Percentiles rank a stretch among this genome's conserved stretches.
phyloP scores from a whole-genome alignment of 2,113 vertebrate genomes.

The Oncorhynchus clarkii region DNA sequence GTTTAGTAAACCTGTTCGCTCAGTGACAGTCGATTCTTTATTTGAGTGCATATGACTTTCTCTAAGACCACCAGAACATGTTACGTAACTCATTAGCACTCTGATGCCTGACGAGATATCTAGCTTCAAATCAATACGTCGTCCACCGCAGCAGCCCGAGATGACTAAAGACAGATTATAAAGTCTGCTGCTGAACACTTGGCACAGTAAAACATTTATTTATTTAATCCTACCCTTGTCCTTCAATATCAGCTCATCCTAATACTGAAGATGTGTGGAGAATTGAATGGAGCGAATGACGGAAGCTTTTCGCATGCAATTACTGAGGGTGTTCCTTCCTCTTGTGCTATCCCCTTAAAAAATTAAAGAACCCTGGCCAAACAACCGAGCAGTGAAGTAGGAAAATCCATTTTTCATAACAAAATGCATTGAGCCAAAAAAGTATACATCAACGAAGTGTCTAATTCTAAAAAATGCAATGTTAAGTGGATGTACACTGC shows the following conservation, averaged over 20 bases:
- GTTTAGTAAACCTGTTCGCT: background rate
- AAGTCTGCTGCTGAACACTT: slow-evolving; percentile 65
- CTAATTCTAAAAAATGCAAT: slow-evolving; percentile 27
- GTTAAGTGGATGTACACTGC: slow-evolving; percentile 34
- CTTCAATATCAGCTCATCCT: slow-evolving; percentile 46
- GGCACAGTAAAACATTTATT: slow-evolving; percentile 57
- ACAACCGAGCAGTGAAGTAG: slow-evolving; percentile 33
- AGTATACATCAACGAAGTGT: slow-evolving; percentile 12
- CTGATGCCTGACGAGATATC: slow-evolving; percentile 54
- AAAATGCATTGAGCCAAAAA: slow-evolving; percentile 24
- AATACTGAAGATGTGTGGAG: slow-evolving; percentile 53
- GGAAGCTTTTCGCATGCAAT: slow-evolving; percentile 65
- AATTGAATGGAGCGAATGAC: slow-evolving; percentile 63
- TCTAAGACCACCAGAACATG: slow-evolving; percentile 8
- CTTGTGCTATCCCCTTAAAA: slow-evolving; percentile 33
- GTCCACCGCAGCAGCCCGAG: slow-evolving; percentile 43
- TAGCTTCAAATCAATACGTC: slow-evolving; percentile 69
- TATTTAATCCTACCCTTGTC: slow-evolving; percentile 46
- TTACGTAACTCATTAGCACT: slow-evolving; percentile 46
- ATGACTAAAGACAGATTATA: slow-evolving; percentile 69
- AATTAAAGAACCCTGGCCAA: slow-evolving; percentile 41
- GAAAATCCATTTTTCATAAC: slow-evolving; percentile 38
- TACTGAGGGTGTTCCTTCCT: slow-evolving; percentile 52
- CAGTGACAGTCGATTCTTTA: background rate
- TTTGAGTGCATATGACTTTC: background rate